A percentile compares a stretch with the other conserved stretches of the same genome.
phyloP scores from a whole-genome alignment of 1,140 invertebrate genomes.

The Zaprionus taronus region DNA sequence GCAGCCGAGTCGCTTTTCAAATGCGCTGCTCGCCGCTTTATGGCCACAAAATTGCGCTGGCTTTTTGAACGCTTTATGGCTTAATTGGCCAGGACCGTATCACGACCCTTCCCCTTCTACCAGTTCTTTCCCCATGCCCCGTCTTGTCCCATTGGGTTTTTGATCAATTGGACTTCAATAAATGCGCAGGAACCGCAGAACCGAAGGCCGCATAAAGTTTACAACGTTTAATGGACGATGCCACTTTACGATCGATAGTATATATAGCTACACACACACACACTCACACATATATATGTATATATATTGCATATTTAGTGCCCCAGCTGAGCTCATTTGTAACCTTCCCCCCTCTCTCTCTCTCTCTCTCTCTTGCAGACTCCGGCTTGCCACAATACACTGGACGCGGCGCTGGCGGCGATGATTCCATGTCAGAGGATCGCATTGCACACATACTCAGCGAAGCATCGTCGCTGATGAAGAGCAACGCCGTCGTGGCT shows the following conservation, averaged over 20 bases:
- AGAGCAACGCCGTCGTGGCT: constrained; percentile 83
- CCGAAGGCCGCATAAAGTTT: constrained; percentile 60
- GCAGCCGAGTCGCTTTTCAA: constrained; percentile 49
- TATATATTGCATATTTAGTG: background rate
- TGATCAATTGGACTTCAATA: constrained; percentile 48
- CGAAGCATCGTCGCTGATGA: constrained; percentile 92
- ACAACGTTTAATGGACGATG: constrained; percentile 68
- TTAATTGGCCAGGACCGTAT: constrained; percentile 62
- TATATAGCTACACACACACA: background rate
- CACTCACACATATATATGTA: background rate
- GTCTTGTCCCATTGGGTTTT: background rate
- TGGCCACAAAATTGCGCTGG: constrained; percentile 79
- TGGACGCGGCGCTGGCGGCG: constrained; percentile 85
- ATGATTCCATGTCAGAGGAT: constrained; percentile 95
- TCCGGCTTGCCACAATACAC: constrained; percentile 89
- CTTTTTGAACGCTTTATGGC: constrained; percentile 82
- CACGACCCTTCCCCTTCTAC: background rate
- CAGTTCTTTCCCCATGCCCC: background rate
- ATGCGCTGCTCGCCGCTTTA: constrained; percentile 58
- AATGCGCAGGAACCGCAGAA: constrained; percentile 44
- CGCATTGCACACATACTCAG: constrained; percentile 96
- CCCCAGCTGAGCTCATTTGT: background rate
- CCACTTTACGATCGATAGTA: constrained; percentile 64
- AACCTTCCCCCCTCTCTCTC: background rate
- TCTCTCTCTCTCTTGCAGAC: constrained; percentile 51